Percentiles rank a stretch among this genome's conserved stretches.
Conservation (phyloP, 2,113 vertebrate genomes). For the Melanerpes aurifrons region DNA sequence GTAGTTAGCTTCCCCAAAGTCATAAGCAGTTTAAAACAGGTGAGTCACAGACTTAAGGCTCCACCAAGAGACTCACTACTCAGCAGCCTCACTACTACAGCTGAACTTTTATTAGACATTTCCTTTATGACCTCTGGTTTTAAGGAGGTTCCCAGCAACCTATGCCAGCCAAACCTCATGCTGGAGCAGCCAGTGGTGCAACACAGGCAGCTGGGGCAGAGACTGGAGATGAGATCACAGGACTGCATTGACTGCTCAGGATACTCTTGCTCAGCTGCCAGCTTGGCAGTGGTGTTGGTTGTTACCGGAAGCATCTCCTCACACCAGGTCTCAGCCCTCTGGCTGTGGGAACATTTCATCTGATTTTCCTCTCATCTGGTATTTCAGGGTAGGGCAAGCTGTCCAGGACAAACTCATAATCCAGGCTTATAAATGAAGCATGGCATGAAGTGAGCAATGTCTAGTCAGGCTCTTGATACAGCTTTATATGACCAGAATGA, state of each 20-base stretch:
- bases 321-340: background rate
- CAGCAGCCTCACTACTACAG: background rate
- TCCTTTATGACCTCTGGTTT: background rate
- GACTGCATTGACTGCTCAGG: background rate
- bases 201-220: background rate
- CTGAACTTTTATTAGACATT: background rate
- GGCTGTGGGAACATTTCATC: constrained; percentile 2
- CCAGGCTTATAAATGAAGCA: background rate
- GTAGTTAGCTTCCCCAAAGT: background rate
- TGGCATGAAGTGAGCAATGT: background rate
- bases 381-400: background rate
- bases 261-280: background rate
- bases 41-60: background rate
- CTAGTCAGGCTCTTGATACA: background rate
- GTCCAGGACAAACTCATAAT: background rate
- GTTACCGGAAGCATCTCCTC: background rate
- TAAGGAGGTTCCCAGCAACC: background rate
- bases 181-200: background rate
- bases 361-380: constrained; percentile 11
- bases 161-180: background rate
- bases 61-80: too few relatives aligned
- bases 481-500: background rate
- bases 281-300: fast-evolving
- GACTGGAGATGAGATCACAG: background rate
- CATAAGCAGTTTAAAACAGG: fast-evolving